A percentile compares a stretch with the other conserved stretches of the same genome.
phyloP scores from a whole-genome alignment of 2,797 vertebrate genomes.

The Scomberomorus guttatus region DNA sequence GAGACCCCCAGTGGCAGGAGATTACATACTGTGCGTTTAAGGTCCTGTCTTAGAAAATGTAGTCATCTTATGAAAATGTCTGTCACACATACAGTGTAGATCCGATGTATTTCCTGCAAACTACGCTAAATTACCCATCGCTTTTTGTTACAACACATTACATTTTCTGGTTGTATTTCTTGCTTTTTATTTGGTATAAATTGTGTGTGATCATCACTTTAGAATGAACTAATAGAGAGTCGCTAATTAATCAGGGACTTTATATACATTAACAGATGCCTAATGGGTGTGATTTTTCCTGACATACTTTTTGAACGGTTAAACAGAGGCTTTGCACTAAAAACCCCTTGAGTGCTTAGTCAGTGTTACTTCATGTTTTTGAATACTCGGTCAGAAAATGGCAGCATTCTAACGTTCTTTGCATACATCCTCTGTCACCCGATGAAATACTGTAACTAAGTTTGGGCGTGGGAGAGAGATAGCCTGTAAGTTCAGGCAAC shows the following conservation, averaged over 20 bases:
- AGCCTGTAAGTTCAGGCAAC: slow-evolving; percentile 44
- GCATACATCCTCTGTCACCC: background rate
- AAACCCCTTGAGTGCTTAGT: slow-evolving; percentile 24
- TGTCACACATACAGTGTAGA: background rate
- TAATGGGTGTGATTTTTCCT: slow-evolving; percentile 19
- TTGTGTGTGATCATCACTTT: slow-evolving; percentile 31
- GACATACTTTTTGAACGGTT: slow-evolving; percentile 17
- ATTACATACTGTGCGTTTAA: slow-evolving; percentile 1
- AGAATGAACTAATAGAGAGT: slow-evolving; percentile 9
- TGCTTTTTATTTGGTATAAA: slow-evolving; percentile 18
- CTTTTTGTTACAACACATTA: background rate
- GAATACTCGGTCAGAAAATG: background rate
- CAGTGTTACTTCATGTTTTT: slow-evolving; percentile 22
- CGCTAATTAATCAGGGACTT: slow-evolving; percentile 30
- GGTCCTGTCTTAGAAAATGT: slow-evolving; percentile 16
- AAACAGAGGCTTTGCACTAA: slow-evolving; percentile 27
- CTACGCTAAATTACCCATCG: background rate
- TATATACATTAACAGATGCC: slow-evolving; percentile 24
- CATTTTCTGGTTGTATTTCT: background rate
- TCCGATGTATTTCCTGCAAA: background rate
- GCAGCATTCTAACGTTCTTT: too few relatives aligned
- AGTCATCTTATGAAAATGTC: slow-evolving; percentile 3
- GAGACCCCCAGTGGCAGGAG: too few relatives aligned
- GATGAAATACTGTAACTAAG: slow-evolving; percentile 40
- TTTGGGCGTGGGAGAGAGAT: slow-evolving; percentile 26